Conservation (phyloP, 2,113 vertebrate species). For the Pandion haliaetus region DNA sequence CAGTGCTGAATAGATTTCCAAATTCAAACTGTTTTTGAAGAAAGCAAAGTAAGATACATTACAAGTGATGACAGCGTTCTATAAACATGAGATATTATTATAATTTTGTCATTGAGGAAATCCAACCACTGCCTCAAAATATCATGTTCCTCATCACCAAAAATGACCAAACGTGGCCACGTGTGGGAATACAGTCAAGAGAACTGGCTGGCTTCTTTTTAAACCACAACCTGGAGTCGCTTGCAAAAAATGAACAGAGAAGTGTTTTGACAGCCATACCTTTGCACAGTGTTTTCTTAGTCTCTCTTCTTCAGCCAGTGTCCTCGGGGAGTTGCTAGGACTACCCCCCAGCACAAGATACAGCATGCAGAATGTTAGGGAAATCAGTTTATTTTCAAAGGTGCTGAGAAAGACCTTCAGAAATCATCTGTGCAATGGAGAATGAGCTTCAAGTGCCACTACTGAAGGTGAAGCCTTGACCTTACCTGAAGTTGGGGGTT, state of each 20-base stretch:
- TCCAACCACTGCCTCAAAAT: background rate
- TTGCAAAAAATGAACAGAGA: background rate
- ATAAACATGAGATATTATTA: background rate
- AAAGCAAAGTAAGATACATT: background rate
- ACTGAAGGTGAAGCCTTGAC: background rate
- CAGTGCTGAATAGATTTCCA: background rate
- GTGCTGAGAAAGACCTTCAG: background rate
- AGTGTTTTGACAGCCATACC: background rate
- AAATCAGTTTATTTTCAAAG: background rate
- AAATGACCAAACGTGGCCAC: background rate
- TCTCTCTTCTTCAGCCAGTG: background rate
- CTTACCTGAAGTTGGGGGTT: background rate
- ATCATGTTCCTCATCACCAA: background rate
- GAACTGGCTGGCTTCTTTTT: background rate
- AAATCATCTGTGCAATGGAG: background rate
- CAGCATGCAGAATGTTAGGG: background rate
- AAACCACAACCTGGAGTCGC: background rate
- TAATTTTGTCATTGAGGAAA: constrained; percentile 6
- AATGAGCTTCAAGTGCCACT: background rate
- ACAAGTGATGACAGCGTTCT: background rate
- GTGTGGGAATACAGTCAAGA: background rate
- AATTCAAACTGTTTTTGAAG: background rate
- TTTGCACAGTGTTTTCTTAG: background rate
- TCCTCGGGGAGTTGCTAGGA: background rate
- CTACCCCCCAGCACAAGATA: background rate